These are phyloP conservation scores for Aporophyla lueneburgensis DNA, from an alignment of 2,888 invertebrate species.

Conservation along the genomic window DNA sequence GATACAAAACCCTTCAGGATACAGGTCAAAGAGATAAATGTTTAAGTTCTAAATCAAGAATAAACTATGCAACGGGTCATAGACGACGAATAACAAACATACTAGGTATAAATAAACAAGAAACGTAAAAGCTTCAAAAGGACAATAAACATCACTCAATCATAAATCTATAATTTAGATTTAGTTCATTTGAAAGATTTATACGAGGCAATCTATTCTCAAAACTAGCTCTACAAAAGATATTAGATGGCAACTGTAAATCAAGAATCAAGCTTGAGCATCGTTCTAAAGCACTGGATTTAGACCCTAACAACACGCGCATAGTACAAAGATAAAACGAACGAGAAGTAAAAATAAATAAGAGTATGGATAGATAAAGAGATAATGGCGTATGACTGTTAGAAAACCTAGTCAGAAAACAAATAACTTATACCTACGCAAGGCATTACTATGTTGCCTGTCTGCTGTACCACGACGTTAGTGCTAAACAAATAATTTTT, in stretches of 20 bases:
- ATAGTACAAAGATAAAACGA: not conserved
- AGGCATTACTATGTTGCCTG: no score
- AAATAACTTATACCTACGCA: not conserved
- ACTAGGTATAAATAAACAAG: not conserved
- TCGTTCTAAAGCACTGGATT: not conserved
- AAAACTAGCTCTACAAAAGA: not conserved
- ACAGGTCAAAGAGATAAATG: no score
- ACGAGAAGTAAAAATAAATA: no score
- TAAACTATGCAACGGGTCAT: not conserved
- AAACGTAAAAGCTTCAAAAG: not conserved
- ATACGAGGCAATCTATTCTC: not conserved
- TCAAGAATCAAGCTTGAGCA: constrained; percentile 4
- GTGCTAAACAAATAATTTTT: no score
- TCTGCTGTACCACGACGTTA: no score
- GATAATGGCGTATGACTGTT: no score
- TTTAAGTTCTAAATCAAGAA: not conserved
- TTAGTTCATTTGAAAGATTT: not conserved
- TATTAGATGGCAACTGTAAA: not conserved
- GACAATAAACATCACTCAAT: constrained; percentile 4
- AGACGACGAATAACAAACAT: not conserved
- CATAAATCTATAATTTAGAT: constrained; percentile 11
- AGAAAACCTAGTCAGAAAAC: not conserved
- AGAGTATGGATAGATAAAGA: no score
- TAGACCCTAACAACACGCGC: not conserved
- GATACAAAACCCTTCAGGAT: not conserved